These are phyloP conservation scores for Colius striatus DNA, from an alignment of 2,113 vertebrate species.

Conservation along the genomic window DNA sequence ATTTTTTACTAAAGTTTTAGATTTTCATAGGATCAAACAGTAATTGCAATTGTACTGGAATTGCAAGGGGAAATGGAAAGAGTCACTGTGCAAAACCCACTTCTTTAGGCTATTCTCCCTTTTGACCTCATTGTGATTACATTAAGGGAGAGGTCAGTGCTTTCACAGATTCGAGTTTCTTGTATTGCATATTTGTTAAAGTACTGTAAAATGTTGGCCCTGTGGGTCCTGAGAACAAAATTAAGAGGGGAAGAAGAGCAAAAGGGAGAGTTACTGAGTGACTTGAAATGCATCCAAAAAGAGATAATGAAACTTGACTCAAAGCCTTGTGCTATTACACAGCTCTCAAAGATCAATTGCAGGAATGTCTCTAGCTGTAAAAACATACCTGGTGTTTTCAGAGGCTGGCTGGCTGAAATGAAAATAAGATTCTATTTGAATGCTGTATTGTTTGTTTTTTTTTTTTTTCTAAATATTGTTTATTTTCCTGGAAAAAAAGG, in stretches of 20 bases:
- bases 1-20: background rate
- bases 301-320: slow-evolving; percentile 37
- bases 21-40: background rate
- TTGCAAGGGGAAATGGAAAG: background rate
- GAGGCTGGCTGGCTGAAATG: background rate
- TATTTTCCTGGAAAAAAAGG: background rate
- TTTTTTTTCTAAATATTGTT: background rate
- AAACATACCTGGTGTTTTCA: slow-evolving; percentile 47
- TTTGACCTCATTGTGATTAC: background rate
- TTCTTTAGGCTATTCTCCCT: slow-evolving; percentile 11
- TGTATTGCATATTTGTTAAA: slow-evolving; percentile 1
- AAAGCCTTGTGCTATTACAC: background rate
- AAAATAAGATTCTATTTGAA: slow-evolving; percentile 15
- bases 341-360: slow-evolving; percentile 39
- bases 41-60: background rate
- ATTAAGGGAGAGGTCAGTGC: slow-evolving; percentile 8
- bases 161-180: slow-evolving; percentile 35
- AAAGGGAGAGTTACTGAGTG: background rate
- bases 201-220: slow-evolving; percentile 11
- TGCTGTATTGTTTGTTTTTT: background rate
- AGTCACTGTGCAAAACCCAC: background rate
- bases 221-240: slow-evolving; percentile 47
- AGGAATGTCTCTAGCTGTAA: slow-evolving; percentile 34
- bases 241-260: slow-evolving; percentile 24
- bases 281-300: slow-evolving; percentile 51